A percentile compares a stretch with the other conserved stretches of the same genome.
Conservation (phyloP, 2,888 invertebrate genomes). For the Sialis lutaria region DNA sequence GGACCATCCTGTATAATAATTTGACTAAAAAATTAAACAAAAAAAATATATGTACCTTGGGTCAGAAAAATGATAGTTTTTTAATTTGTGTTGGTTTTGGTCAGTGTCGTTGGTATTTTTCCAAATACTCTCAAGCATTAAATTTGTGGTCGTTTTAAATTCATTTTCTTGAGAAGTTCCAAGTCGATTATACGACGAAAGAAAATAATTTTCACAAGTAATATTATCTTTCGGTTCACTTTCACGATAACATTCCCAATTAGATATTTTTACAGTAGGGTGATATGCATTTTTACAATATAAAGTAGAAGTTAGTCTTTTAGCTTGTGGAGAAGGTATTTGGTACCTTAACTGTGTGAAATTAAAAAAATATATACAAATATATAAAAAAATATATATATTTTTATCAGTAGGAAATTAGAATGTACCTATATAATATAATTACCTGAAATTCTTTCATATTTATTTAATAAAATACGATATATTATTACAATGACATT, state of each 20-base stretch:
- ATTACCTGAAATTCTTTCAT: too few relatives aligned
- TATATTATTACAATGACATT: too few relatives aligned
- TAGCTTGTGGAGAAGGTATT: too few relatives aligned
- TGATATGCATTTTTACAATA: conserved; percentile 24
- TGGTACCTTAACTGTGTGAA: too few relatives aligned
- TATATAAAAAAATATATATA: too few relatives aligned
- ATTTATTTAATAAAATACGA: too few relatives aligned
- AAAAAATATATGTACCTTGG: conserved; percentile 20
- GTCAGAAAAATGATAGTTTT: conserved; percentile 31
- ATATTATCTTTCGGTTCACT: conserved; percentile 32
- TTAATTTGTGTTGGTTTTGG: conserved; percentile 22
- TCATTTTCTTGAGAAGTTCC: conserved; percentile 16
- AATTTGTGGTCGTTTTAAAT: conserved; percentile 27
- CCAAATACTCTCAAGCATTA: conserved; percentile 29
- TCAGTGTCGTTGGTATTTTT: conserved; percentile 27
- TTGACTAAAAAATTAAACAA: too few relatives aligned
- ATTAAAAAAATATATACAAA: too few relatives aligned
- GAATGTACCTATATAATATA: too few relatives aligned
- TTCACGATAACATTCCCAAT: conserved; percentile 28
- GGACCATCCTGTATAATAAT: too few relatives aligned
- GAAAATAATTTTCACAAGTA: conserved; percentile 26
- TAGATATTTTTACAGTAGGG: conserved; percentile 25
- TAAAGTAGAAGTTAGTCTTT: too few relatives aligned
- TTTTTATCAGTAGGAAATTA: too few relatives aligned
- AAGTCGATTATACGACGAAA: conserved; percentile 30